phyloP scores from a whole-genome alignment of 2,113 vertebrate genomes.

The Sminthopsis crassicaudata region DNA sequence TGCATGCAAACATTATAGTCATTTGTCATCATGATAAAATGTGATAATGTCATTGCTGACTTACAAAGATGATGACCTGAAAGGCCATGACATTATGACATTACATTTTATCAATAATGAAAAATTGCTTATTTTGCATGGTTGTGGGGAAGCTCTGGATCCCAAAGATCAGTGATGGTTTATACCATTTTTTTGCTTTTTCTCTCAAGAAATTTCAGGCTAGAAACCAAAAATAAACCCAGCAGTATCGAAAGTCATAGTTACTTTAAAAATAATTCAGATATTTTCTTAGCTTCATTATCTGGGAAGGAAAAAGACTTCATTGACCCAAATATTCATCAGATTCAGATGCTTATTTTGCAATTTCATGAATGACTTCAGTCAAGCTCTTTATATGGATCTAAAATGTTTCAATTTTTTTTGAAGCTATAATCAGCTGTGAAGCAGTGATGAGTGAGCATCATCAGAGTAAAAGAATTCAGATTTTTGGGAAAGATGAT shows the following conservation, averaged over 20 bases:
- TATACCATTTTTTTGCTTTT: conserved; percentile 35
- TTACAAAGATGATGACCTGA: conserved; percentile 89
- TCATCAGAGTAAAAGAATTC: conserved; percentile 26
- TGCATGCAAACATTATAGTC: conserved; percentile 85
- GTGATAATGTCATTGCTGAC: conserved; percentile 88
- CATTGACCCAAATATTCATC: conserved; percentile 37
- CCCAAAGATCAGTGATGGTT: conserved; percentile 15
- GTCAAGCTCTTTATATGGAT: neutral
- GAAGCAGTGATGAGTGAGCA: conserved; percentile 6
- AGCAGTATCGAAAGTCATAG: conserved; percentile 25
- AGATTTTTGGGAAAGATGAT: conserved; percentile 11
- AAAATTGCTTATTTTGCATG: conserved; percentile 86
- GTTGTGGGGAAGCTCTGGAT: conserved; percentile 75
- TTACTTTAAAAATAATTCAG: conserved; percentile 2
- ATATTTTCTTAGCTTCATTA: conserved; percentile 39
- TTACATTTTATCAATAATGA: conserved; percentile 91
- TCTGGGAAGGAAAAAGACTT: conserved; percentile 8
- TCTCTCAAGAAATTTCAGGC: conserved; percentile 27
- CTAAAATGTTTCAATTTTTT: conserved; percentile 6
- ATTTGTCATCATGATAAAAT: conserved; percentile 89
- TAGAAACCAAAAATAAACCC: conserved; percentile 36
- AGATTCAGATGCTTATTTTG: conserved; percentile 37
- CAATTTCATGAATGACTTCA: conserved; percentile 19
- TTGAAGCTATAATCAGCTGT: neutral
- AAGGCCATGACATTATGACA: conserved; percentile 90